Evolutionary conservation across 2,888 invertebrate genomes (phyloP), one percentile per base, ranked within the genome.

Genomic region (Synanthedon myopaeformis): DNA sequence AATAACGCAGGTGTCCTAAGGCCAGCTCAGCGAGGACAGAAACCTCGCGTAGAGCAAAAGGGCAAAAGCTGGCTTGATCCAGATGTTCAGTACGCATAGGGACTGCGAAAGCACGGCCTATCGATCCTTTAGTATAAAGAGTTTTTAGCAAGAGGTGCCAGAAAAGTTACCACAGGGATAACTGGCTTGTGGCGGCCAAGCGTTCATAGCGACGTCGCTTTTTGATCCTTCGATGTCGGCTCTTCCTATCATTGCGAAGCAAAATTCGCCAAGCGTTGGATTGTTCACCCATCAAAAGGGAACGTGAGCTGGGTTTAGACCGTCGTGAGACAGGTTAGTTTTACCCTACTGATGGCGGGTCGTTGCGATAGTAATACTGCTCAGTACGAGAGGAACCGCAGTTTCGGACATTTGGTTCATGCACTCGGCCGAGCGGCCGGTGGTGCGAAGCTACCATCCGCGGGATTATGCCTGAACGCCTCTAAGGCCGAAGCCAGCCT

Each of bases 151-250:
- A 23, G 19, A 23, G 19, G 19, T 23, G 90, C 85, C 90, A 90
- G 90, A 90, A 91, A 91, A 90, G 90, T 91, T 91, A 90, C 90
- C 90, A 90, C 89, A 90, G 90, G 90, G 90, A 90, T 90, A 89
- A 89, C 19, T 90, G 89, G 88, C 88, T 90, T 89, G 89, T 89
- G 89, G 89, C 89, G 85, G 17, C 49, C n/a, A 49, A 49, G 17
- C 49, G 49, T 49, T 49, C 49, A 42, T 42, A 42, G 49, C 49
- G 89, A 91, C 90, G 89, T 90, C 82, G 89, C 89, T 90, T 90
- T 90, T 91, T 90, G 90, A 90, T 91, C 89, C 87, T 90, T 92
- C 90, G 90, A 91, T 91, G 89, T 91, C 91, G 90, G 90, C 90
- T 92, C 88, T 49, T 49, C 17, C 49, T 17, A 49, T 49, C 49